Evolutionary conservation across 1,140 invertebrate genomes (phyloP), one percentile per base, ranked within the genome.

Genomic region (Phymorhynchus buccinoides): DNA sequence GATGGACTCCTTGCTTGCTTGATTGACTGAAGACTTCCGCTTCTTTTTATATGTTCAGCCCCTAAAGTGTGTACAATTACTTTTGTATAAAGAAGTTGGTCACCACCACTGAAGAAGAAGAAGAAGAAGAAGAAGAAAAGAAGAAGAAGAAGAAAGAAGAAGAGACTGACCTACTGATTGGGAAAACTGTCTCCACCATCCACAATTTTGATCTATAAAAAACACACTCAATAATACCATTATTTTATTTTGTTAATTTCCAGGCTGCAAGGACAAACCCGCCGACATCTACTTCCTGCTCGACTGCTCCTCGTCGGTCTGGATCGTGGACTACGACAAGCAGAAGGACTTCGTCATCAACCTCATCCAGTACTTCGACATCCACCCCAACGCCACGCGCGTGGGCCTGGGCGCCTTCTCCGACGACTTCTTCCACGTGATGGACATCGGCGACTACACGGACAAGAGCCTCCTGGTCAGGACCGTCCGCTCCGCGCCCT

Each of bases 401-500:
- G 88, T 91, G 30, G 91, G 91, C 12, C 78, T 91, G 4, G 84
- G 90, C 3, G 86, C 83, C 6, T 91, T 88, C 84, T 89, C 89
- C 73, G 80, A 89, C 68, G 42, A 83, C 3, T 78, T 88, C 56
- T 62, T 86, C 44, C 66, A 85, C 18, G 83, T 87, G 9, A 66
- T 91, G 30, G 85, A 88, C 27, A 85, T 91, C 14, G 87, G 89
- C 18, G 86, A 84, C 30, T 84, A 84, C 82, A 9, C 35, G 1
- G 73, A 82, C 27, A 35, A 66, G 44, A 32, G 62, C 14, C 39
- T 42, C 68, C 73, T 87, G 30, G 27, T 48, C 32, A n/a, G 56
- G 4, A 68, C 81, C 35, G 77, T 87, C 32, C 37, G 62, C n/a
- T 42, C n/a, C 41, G 68, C 85, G n/a, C 77, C 81, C 30, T 87